These are phyloP conservation scores for Epinephelus awoara DNA, from an alignment of 2,797 vertebrate genomes.

Conservation along the genomic window DNA sequence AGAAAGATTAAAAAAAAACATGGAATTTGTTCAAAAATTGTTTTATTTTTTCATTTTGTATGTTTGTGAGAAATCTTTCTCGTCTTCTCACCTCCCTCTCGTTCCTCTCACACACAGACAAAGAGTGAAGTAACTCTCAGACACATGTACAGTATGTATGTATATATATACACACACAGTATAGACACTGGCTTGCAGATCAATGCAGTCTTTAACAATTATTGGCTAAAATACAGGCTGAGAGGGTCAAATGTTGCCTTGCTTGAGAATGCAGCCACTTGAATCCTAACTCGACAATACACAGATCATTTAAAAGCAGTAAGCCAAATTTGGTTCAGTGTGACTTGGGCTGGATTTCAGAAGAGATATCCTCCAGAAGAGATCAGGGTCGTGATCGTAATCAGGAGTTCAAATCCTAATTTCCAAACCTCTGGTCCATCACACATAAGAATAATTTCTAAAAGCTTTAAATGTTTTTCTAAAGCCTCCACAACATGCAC, in stretches of 20 bases:
- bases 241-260: background rate
- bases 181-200: background rate
- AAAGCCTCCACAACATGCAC: background rate
- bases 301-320: background rate
- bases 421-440: background rate
- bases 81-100: conserved; percentile 62
- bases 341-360: no score
- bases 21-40: conserved; percentile 39
- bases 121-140: conserved; percentile 22
- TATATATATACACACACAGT: no score
- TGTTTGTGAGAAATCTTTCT: conserved; percentile 43
- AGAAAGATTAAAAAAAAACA: conserved; percentile 16
- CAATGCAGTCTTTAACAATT: background rate
- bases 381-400: no score
- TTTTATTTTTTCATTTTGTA: conserved; percentile 30
- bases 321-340: no score
- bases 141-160: background rate
- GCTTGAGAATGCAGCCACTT: background rate
- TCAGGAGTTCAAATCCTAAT: background rate
- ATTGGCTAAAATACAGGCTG: background rate
- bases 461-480: background rate
- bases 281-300: background rate
- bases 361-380: no score
- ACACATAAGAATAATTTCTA: background rate
- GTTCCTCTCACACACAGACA: conserved; percentile 36